A percentile compares a stretch with the other conserved stretches of the same genome.
Evolutionary conservation across 2,113 vertebrate species (phyloP).

Genomic region (Vulpes ferrilata): DNA sequence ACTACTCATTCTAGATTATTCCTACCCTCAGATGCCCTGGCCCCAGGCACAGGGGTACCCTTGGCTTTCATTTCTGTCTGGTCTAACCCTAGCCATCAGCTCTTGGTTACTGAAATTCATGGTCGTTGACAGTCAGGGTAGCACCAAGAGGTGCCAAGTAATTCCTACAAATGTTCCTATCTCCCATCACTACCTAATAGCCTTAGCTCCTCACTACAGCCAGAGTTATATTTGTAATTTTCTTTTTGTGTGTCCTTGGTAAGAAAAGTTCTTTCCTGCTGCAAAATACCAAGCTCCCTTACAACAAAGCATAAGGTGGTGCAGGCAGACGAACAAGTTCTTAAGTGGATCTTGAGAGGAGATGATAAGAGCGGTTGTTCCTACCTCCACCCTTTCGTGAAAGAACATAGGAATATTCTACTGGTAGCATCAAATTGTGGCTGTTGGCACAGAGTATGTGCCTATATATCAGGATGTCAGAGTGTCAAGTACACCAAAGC

Average conservation of each 20-base stretch:
- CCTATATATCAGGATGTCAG: not conserved
- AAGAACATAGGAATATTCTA: not conserved
- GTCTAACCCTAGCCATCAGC: not conserved
- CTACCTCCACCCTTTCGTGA: not conserved
- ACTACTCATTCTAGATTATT: not conserved
- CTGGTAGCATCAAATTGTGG: not conserved
- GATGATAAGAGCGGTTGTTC: not conserved
- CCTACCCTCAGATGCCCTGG: not conserved
- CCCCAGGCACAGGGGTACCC: not conserved
- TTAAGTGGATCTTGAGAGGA: not conserved
- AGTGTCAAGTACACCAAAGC: not conserved
- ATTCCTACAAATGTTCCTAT: not conserved
- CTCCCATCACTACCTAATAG: not conserved
- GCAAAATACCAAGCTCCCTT: not conserved
- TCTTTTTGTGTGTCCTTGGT: not conserved
- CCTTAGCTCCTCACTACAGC: not conserved
- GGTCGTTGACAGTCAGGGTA: not conserved
- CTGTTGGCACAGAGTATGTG: not conserved
- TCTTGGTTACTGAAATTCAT: not conserved
- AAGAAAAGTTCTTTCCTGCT: not conserved
- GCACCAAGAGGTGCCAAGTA: not conserved
- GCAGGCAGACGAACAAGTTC: not conserved
- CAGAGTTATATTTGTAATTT: not conserved
- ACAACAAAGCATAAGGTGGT: not conserved
- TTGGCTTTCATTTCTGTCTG: not conserved